Evolutionary conservation across 1,140 invertebrate species (phyloP).

Genomic region (Neodiprion virginianus): DNA sequence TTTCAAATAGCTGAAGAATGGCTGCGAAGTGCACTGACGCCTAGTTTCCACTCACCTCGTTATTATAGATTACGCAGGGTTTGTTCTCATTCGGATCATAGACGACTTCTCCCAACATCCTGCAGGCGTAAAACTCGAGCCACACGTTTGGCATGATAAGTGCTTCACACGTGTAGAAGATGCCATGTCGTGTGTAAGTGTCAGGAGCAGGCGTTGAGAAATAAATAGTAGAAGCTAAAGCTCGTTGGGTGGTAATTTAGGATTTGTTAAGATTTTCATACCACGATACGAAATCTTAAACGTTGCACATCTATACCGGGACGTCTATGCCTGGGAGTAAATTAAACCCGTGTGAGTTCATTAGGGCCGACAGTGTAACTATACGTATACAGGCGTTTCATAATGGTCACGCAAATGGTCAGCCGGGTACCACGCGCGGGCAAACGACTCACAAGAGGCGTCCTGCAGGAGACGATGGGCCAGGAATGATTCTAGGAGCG

Average conservation of each 20-base stretch:
- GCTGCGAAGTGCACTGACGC: too few relatives aligned
- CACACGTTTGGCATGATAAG: not conserved
- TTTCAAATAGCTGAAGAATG: too few relatives aligned
- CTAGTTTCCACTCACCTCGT: too few relatives aligned
- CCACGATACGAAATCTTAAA: not conserved
- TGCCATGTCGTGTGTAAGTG: not conserved
- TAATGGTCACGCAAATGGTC: conserved; percentile 2
- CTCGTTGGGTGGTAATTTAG: conserved; percentile 2
- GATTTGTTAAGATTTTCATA: not conserved
- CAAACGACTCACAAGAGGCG: not conserved
- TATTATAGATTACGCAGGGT: too few relatives aligned
- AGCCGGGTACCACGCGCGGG: not conserved
- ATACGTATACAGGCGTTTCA: not conserved
- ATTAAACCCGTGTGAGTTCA: not conserved
- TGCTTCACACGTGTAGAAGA: not conserved
- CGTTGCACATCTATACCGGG: not conserved
- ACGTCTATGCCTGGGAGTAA: not conserved
- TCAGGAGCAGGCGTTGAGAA: not conserved
- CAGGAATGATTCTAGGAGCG: not conserved
- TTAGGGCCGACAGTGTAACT: not conserved
- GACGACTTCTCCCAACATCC: too few relatives aligned
- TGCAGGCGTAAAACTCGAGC: too few relatives aligned
- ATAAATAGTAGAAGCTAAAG: not conserved
- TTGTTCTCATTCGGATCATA: too few relatives aligned
- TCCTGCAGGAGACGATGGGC: conserved; percentile 1